Percentiles rank a stretch among this genome's conserved stretches.
Evolutionary conservation across 2,888 invertebrate genomes (phyloP).

Genomic region (Dusona sp.): DNA sequence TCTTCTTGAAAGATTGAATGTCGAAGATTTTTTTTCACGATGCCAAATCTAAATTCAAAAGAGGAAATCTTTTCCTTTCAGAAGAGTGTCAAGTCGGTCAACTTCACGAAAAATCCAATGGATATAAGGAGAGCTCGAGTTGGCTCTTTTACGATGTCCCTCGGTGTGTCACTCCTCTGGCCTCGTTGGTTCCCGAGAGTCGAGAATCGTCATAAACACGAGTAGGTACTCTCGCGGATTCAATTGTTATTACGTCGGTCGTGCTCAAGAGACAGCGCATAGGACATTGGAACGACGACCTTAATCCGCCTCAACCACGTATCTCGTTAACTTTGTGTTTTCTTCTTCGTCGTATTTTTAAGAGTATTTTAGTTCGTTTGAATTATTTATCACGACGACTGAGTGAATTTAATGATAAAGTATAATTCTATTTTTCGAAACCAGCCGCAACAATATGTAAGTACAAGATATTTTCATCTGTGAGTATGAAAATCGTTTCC

Average conservation of each 20-base stretch:
- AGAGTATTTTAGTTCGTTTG: slow-evolving; percentile 7
- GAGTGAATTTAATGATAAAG: slow-evolving; percentile 25
- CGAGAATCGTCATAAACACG: slow-evolving; percentile 76
- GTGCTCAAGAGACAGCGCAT: slow-evolving; percentile 45
- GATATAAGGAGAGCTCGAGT: slow-evolving; percentile 21
- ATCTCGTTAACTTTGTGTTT: slow-evolving; percentile 38
- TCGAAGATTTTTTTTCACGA: background rate
- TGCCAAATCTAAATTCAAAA: background rate
- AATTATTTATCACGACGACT: slow-evolving; percentile 22
- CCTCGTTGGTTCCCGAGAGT: slow-evolving; percentile 60
- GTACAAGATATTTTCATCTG: background rate
- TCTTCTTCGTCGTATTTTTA: slow-evolving; percentile 31
- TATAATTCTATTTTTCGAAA: background rate
- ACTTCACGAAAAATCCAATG: slow-evolving; percentile 30
- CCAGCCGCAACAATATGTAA: background rate
- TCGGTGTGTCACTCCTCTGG: slow-evolving; percentile 56
- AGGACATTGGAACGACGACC: slow-evolving; percentile 43
- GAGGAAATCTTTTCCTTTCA: background rate
- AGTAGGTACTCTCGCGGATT: slow-evolving; percentile 74
- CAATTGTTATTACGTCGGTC: slow-evolving; percentile 75
- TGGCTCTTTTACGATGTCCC: slow-evolving; percentile 59
- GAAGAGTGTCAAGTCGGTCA: slow-evolving; percentile 45
- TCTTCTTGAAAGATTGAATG: background rate
- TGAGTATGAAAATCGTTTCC: background rate
- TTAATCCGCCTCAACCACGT: slow-evolving; percentile 61